phyloP scores from a whole-genome alignment of 1,140 invertebrate genomes.

The Choristoneura fumiferana region DNA sequence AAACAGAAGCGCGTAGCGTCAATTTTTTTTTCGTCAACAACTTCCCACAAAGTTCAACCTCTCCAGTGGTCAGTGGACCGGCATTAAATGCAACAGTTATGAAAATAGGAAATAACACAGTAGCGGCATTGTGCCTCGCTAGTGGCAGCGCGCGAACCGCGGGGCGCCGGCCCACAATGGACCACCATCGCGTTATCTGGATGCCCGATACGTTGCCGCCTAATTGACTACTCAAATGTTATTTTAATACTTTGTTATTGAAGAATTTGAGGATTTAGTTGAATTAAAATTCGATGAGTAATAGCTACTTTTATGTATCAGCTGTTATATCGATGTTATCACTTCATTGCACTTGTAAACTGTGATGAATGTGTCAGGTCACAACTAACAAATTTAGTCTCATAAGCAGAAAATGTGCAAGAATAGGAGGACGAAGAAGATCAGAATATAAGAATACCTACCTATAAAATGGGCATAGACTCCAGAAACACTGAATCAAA shows the following conservation, averaged over 20 bases:
- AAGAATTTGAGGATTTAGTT: slow-evolving; percentile 52
- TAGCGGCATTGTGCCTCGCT: slow-evolving; percentile 47
- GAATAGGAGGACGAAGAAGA: too few species aligned
- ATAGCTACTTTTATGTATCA: slow-evolving; percentile 16
- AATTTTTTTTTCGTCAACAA: slow-evolving; percentile 22
- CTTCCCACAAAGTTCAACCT: slow-evolving; percentile 63
- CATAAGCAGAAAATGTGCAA: too few species aligned
- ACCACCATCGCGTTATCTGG: slow-evolving; percentile 72
- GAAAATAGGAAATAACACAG: slow-evolving; percentile 62
- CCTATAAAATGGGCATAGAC: too few species aligned
- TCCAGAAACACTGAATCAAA: too few species aligned
- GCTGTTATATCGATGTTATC: slow-evolving; percentile 24
- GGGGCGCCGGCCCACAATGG: slow-evolving; percentile 66
- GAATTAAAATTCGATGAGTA: slow-evolving; percentile 26
- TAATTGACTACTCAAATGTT: slow-evolving; percentile 76
- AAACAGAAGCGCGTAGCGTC: too few species aligned
- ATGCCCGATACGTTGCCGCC: slow-evolving; percentile 72
- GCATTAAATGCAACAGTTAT: slow-evolving; percentile 63
- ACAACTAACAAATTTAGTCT: too few species aligned
- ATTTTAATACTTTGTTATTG: slow-evolving; percentile 75
- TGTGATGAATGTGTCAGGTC: too few species aligned
- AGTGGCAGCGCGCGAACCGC: slow-evolving; percentile 47
- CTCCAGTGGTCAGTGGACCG: slow-evolving; percentile 59
- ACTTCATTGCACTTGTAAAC: neutral
- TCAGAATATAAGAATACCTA: too few species aligned